Base-by-base conservation (phyloP, 92 coral and sea anemone genomes). In the Hydrozoanthus gracilis region DNA sequence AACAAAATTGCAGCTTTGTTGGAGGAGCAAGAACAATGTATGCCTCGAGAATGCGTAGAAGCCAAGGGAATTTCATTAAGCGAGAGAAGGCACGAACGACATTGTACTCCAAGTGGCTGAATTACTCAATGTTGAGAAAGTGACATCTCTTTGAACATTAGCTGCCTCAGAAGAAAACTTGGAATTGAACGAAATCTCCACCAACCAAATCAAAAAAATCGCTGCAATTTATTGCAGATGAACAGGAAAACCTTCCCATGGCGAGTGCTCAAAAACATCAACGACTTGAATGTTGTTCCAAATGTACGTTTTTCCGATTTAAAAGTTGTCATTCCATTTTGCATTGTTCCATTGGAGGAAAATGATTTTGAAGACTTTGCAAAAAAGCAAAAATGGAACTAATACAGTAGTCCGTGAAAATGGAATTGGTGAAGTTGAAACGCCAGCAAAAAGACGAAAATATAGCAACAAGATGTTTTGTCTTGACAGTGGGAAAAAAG, bases 111-210 rank as follows among this genome's bases (percentile, higher is more conserved):
- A 68, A 45, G 73, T 68, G 39, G 73, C 71, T 17, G 10, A 17
- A 45, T 47, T 68, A 27, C 73, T 68, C 39, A 47, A 68, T 14
- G 47, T 68, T 68, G 73, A 27, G 39, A 27, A 27, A 27, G 39
- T 27, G 2, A 27, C 39, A 27, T 27, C 39, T 27, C 39, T n/a
- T n/a, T n/a, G n/a, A 14, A 27, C 49, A 68, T 35, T 10, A 47
- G 73, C 73, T 68, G 27, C 73, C 73, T 27, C n/a, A 45, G 10
- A 68, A 68, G 27, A 68, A 68, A 68, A 4, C 73, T 15, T 68
- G 73, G 73, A 68, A 48, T 68, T 68, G 67, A 61, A 61, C 67
- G n/a, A 61, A 61, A 61, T 61, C 20, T 61, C 67, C 67, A 61
- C 67, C 17, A 61, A 61, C 67, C 67, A 61, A 61, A 61, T 13